Percentiles rank a stretch among this genome's conserved stretches.
phyloP scores from a whole-genome alignment of 2,797 vertebrate genomes.

The Falco biarmicus region DNA sequence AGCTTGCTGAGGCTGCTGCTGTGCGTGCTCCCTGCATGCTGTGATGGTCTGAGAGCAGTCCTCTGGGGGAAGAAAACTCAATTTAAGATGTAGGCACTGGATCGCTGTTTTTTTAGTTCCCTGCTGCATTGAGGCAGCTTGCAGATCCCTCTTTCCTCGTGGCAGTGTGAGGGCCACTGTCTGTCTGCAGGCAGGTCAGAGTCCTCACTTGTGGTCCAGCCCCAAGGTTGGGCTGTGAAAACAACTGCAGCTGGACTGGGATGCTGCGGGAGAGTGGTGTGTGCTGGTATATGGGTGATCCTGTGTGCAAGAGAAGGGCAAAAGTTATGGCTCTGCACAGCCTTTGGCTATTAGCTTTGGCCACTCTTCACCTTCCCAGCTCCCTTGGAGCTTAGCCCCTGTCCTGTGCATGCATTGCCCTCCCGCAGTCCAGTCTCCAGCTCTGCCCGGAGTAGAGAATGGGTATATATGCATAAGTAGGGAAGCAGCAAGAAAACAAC shows the following conservation, averaged over 20 bases:
- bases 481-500: neutral
- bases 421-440: rapidly evolving
- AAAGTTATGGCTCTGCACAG: neutral
- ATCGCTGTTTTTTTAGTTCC: neutral
- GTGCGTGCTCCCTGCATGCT: too few species aligned
- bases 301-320: neutral
- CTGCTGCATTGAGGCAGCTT: neutral
- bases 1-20: neutral
- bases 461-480: neutral
- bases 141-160: neutral
- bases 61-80: neutral
- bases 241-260: neutral
- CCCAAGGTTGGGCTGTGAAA: neutral
- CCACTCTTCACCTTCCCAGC: neutral
- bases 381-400: neutral
- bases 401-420: rapidly evolving
- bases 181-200: neutral
- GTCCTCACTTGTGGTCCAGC: neutral
- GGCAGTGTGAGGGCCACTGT: neutral
- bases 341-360: neutral
- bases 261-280: neutral
- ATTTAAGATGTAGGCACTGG: rapidly evolving
- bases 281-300: rapidly evolving
- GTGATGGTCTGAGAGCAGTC: neutral
- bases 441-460: neutral